Base-by-base conservation (phyloP, 2,888 invertebrate genomes). In the Lasioglossum calceatum region DNA sequence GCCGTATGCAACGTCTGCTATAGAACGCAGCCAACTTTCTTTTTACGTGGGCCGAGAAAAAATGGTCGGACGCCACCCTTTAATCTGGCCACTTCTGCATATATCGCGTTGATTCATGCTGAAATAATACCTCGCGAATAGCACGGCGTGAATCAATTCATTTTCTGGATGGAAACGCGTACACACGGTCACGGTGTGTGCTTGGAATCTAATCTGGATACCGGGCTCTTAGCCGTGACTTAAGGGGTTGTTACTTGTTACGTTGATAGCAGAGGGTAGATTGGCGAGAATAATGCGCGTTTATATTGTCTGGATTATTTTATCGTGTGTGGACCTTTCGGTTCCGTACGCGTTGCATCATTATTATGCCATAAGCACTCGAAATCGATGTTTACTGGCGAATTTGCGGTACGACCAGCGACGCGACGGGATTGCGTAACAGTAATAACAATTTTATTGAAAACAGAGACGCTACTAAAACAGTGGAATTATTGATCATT, bases 11-110 rank as follows among this genome's bases (percentile, higher is more conserved):
- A 50, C 23, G 72, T 70, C 39, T 54, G 67, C 70, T 76, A 79
- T 27, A 79, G 79, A 76, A 79, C 75, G 78, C n/a, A 58, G 75
- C 50, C 42, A 70, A 39, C 79, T 88, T 82, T 82, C 84, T 80
- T 81, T 73, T 87, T 64, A 87, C 89, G 87, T 89, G 86, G 89
- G 89, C 58, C 76, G 89, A 89, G 79, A 84, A 82, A 70, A 88
- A 88, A 87, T 79, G 77, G 47, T 58, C 42, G 39, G 77, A 36
- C 82, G 75, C 71, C 64, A 77, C 77, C 71, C 71, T 84, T 89
- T 88, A 87, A 88, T 89, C 88, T 67, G 77, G 74, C 23, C 61
- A 76, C 79, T 71, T 82, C 82, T 85, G 87, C 88, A 88, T 81
- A 89, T 89, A 88, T 82, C 87, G 71, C 50, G 16, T n/a, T 61